These are phyloP conservation scores for Thunnus albacares DNA, from an alignment of 2,797 vertebrate species.

Conservation along the genomic window DNA sequence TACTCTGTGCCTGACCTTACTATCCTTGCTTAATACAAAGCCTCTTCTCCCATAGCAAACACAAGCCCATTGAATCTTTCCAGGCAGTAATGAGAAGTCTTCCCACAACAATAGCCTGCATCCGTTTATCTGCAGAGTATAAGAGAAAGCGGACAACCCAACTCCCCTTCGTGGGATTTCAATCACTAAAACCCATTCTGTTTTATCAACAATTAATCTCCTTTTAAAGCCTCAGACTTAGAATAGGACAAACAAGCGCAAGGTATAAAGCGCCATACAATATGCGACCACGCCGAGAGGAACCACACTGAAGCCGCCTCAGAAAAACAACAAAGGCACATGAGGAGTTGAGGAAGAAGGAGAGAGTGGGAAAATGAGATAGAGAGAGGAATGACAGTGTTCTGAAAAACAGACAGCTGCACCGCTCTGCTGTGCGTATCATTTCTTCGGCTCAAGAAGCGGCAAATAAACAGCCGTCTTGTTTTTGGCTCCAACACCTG, in stretches of 20 bases:
- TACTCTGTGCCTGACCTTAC: constrained; percentile 50
- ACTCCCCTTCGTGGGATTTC: constrained; percentile 57
- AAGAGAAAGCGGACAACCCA: constrained; percentile 48
- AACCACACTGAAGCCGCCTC: background rate
- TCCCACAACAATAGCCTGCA: constrained; percentile 58
- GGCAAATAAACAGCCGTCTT: constrained; percentile 79
- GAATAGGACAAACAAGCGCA: constrained; percentile 31
- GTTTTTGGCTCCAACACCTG: constrained; percentile 76
- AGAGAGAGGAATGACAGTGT: constrained; percentile 51
- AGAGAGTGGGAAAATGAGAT: constrained; percentile 47
- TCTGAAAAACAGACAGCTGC: constrained; percentile 65
- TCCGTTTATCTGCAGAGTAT: constrained; percentile 59
- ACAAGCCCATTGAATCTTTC: constrained; percentile 57
- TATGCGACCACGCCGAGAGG: constrained; percentile 8
- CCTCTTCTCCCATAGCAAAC: constrained; percentile 51
- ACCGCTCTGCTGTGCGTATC: constrained; percentile 63
- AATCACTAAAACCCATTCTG: constrained; percentile 61
- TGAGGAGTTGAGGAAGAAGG: background rate
- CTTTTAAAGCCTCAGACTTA: constrained; percentile 34
- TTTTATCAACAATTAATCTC: constrained; percentile 71
- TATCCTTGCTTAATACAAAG: constrained; percentile 53
- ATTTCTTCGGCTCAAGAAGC: constrained; percentile 75
- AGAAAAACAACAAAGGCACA: constrained; percentile 14
- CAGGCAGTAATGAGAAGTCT: constrained; percentile 63
- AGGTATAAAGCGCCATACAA: background rate